Evolutionary conservation across 2,797 vertebrate species (phyloP).

Genomic region (Anabacerthia variegaticeps): DNA sequence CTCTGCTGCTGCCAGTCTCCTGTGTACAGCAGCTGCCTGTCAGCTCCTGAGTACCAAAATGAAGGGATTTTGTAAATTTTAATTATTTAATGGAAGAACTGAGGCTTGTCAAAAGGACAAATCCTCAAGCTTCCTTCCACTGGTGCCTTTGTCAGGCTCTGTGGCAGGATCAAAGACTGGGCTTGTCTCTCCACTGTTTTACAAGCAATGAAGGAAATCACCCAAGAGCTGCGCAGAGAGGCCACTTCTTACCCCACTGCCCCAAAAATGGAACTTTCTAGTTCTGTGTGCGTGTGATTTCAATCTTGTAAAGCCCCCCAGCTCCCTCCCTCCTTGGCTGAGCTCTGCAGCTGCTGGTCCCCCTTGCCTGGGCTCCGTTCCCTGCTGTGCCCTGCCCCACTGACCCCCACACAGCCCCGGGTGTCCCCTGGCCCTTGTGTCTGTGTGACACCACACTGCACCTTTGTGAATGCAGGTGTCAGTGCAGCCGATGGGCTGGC

Average conservation of each 20-base stretch:
- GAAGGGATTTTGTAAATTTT: background rate
- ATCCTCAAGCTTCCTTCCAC: background rate
- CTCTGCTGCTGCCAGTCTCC: background rate
- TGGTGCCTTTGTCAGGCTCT: background rate
- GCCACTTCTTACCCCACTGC: background rate
- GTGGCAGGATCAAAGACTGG: rapidly evolving
- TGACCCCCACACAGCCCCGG: background rate
- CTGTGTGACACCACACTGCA: background rate
- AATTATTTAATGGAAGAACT: background rate
- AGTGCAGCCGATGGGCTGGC: background rate
- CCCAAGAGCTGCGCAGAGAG: background rate
- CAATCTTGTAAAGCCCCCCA: background rate
- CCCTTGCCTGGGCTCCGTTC: rapidly evolving
- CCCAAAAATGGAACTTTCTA: background rate
- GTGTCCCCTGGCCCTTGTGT: background rate
- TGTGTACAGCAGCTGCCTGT: background rate
- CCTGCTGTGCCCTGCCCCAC: background rate
- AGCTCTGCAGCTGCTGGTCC: background rate
- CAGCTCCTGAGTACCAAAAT: background rate
- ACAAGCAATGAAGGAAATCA: background rate
- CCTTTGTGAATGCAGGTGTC: background rate
- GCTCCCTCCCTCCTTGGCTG: rapidly evolving
- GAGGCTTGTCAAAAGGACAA: background rate
- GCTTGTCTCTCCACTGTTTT: background rate
- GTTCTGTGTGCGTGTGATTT: background rate